Conservation (phyloP, 2,888 invertebrate genomes). For the Phyllotreta striolata region DNA sequence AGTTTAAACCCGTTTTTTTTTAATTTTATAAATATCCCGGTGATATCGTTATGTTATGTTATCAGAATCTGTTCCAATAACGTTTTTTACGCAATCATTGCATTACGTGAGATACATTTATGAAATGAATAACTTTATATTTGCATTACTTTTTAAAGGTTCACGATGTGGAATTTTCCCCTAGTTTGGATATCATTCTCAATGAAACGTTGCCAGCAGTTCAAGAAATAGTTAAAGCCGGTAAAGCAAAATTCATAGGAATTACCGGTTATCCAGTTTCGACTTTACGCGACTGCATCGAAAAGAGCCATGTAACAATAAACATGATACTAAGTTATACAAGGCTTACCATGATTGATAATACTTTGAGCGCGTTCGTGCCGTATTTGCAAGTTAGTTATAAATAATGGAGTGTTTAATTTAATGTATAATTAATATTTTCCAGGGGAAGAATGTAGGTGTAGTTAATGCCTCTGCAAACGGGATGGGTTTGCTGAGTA, state of each 20-base stretch:
- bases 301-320: slow-evolving; percentile 67
- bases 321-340: slow-evolving; percentile 80
- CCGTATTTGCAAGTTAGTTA: slow-evolving; percentile 75
- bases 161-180: slow-evolving; percentile 92
- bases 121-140: slow-evolving; percentile 6
- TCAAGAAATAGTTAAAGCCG: slow-evolving; percentile 74
- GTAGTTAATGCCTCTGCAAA: slow-evolving; percentile 85
- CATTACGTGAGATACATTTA: not conserved
- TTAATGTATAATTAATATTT: slow-evolving; percentile 1
- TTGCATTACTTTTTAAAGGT: slow-evolving; percentile 67
- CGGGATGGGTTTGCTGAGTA: slow-evolving; percentile 84
- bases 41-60: too few relatives aligned
- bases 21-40: too few relatives aligned
- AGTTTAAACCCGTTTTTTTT: not conserved
- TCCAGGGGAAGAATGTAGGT: slow-evolving; percentile 74
- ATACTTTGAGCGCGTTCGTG: slow-evolving; percentile 75
- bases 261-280: slow-evolving; percentile 87
- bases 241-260: slow-evolving; percentile 82
- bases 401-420: not conserved
- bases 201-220: slow-evolving; percentile 88
- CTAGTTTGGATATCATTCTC: slow-evolving; percentile 75
- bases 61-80: too few relatives aligned
- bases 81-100: too few relatives aligned
- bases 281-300: slow-evolving; percentile 76
- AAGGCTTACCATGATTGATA: slow-evolving; percentile 82